A percentile compares a stretch with the other conserved stretches of the same genome.
Conservation (phyloP, 2,797 vertebrate genomes). For the Enteromius trimaculatus region DNA sequence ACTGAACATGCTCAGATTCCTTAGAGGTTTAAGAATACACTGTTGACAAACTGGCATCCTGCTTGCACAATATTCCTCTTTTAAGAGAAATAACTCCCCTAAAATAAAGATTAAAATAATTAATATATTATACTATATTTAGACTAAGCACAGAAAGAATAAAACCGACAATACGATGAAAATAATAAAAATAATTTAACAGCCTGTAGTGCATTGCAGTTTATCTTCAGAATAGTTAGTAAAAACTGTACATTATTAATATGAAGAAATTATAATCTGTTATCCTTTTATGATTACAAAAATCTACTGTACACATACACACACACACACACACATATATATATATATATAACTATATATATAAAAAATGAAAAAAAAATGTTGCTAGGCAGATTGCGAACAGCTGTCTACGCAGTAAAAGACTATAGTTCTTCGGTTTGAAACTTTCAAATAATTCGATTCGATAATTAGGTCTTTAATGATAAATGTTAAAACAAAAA, state of each 20-base stretch:
- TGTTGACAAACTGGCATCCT: neutral
- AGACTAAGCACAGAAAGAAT: neutral
- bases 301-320: neutral
- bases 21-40: conserved; percentile 32
- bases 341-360: no score
- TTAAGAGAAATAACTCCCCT: conserved; percentile 35
- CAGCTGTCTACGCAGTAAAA: no score
- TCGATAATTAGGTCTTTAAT: neutral
- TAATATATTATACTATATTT: neutral
- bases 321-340: neutral
- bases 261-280: no score
- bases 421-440: neutral
- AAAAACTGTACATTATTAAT: no score
- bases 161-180: neutral
- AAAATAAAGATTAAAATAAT: conserved; percentile 29
- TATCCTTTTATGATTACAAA: neutral
- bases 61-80: conserved; percentile 13
- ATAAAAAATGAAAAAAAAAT: neutral
- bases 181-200: neutral
- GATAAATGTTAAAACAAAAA: no score
- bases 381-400: neutral
- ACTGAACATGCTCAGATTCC: conserved; percentile 27
- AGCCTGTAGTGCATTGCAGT: neutral
- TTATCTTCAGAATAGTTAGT: neutral
- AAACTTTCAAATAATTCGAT: neutral